These are phyloP conservation scores for Neria commutata DNA, from an alignment of 2,888 invertebrate genomes.

Conservation along the genomic window DNA sequence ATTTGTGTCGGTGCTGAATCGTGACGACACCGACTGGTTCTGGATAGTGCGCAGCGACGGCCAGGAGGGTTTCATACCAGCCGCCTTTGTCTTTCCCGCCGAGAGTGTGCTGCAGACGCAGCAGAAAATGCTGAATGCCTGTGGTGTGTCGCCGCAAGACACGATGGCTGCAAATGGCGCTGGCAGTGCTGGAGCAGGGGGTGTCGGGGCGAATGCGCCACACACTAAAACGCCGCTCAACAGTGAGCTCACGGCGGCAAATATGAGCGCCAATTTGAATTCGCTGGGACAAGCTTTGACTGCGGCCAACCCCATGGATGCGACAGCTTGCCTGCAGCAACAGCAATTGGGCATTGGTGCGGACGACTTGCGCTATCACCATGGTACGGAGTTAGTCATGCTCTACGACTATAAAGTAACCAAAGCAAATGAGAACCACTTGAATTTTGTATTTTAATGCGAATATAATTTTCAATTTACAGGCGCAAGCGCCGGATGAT, in stretches of 20 bases:
- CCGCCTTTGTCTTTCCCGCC: slow-evolving; percentile 91
- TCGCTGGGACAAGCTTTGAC: slow-evolving; percentile 32
- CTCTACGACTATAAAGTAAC: slow-evolving; percentile 91
- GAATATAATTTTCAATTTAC: background rate
- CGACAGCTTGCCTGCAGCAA: slow-evolving; percentile 38
- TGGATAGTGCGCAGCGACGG: slow-evolving; percentile 93
- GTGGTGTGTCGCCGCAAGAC: background rate
- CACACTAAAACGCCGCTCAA: background rate
- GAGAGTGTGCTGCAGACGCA: slow-evolving; percentile 72
- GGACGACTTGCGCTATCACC: slow-evolving; percentile 78
- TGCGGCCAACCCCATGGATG: slow-evolving; percentile 32
- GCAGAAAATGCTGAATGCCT: slow-evolving; percentile 27
- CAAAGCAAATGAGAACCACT: no score
- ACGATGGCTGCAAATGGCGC: slow-evolving; percentile 17
- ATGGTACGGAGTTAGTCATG: slow-evolving; percentile 93
- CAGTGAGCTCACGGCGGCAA: background rate
- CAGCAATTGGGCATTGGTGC: slow-evolving; percentile 55
- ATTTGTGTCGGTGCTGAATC: slow-evolving; percentile 92
- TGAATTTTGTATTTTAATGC: background rate
- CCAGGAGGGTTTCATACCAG: slow-evolving; percentile 94
- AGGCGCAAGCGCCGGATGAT: slow-evolving; percentile 93
- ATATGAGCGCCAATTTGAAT: slow-evolving; percentile 27
- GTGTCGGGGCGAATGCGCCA: background rate
- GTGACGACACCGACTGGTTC: slow-evolving; percentile 96
- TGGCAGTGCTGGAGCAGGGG: slow-evolving; percentile 28